Evolutionary conservation across 2,113 vertebrate genomes (phyloP).

Genomic region (Okapia johnstoni): DNA sequence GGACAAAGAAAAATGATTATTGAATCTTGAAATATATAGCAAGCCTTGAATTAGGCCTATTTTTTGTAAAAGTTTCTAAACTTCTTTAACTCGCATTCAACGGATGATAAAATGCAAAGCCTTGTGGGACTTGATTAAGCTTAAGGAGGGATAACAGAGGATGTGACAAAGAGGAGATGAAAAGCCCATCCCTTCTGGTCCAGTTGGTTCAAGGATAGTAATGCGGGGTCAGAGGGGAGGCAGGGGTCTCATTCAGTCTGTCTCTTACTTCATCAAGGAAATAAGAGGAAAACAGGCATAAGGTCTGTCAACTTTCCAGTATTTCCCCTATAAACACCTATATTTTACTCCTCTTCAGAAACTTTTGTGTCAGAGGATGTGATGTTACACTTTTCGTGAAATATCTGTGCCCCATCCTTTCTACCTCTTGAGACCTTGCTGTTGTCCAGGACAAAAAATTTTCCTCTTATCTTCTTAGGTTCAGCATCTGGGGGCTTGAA

Average conservation of each 20-base stretch:
- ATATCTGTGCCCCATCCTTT: not conserved
- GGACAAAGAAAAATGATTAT: not conserved
- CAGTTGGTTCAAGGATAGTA: not conserved
- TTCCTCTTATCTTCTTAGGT: not conserved
- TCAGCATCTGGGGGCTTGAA: not conserved
- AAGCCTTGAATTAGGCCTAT: not conserved
- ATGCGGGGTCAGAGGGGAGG: not conserved
- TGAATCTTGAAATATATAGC: not conserved
- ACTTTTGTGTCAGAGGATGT: not conserved
- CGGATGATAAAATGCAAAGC: not conserved
- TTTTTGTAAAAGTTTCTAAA: not conserved
- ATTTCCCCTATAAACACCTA: not conserved
- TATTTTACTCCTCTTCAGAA: not conserved
- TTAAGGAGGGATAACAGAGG: not conserved
- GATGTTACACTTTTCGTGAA: not conserved
- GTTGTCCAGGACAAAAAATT: not conserved
- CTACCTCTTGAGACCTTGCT: not conserved
- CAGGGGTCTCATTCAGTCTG: not conserved
- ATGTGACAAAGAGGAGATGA: not conserved
- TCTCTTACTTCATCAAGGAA: not conserved
- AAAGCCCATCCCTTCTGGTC: not conserved
- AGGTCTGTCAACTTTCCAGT: not conserved
- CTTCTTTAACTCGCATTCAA: not conserved
- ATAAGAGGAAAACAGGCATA: not conserved
- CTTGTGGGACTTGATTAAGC: not conserved